A percentile compares a stretch with the other conserved stretches of the same genome.
These are phyloP conservation scores for Euplexia lucipara DNA, from an alignment of 2,888 invertebrate genomes.

Conservation along the genomic window DNA sequence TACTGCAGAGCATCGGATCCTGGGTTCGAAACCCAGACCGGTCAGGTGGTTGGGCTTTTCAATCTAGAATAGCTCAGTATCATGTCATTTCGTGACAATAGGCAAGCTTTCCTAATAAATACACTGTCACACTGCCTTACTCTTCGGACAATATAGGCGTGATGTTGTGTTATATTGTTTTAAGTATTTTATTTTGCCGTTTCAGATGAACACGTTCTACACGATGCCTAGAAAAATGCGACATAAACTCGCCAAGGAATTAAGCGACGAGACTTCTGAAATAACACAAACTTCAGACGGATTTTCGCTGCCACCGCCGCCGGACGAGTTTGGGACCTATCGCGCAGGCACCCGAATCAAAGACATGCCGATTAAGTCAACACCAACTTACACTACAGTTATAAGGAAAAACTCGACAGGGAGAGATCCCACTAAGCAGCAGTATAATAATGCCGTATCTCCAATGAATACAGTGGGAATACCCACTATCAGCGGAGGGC, in stretches of 20 bases:
- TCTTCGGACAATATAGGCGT: too few relatives aligned
- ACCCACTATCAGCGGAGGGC: conserved; percentile 80
- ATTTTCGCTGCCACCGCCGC: conserved; percentile 87
- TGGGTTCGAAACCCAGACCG: too few relatives aligned
- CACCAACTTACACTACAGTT: conserved; percentile 82
- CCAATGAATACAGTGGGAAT: conserved; percentile 86
- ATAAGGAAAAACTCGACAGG: conserved; percentile 76
- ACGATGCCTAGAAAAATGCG: conserved; percentile 87
- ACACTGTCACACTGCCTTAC: too few relatives aligned
- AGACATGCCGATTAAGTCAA: conserved; percentile 80
- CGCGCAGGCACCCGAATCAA: conserved; percentile 82
- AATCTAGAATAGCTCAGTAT: too few relatives aligned
- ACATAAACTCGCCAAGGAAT: conserved; percentile 80
- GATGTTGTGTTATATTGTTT: background rate
- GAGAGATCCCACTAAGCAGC: conserved; percentile 75
- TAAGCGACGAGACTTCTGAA: conserved; percentile 85
- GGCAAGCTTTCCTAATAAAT: too few relatives aligned
- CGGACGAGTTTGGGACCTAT: conserved; percentile 86
- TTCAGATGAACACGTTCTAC: conserved; percentile 87
- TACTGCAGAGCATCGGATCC: too few relatives aligned
- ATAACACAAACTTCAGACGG: conserved; percentile 86
- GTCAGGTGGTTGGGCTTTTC: too few relatives aligned
- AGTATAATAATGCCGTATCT: conserved; percentile 77
- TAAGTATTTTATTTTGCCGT: conserved; percentile 41
- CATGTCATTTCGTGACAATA: too few relatives aligned